Conservation (phyloP, 1,140 invertebrate species). For the Linepithema humile region DNA sequence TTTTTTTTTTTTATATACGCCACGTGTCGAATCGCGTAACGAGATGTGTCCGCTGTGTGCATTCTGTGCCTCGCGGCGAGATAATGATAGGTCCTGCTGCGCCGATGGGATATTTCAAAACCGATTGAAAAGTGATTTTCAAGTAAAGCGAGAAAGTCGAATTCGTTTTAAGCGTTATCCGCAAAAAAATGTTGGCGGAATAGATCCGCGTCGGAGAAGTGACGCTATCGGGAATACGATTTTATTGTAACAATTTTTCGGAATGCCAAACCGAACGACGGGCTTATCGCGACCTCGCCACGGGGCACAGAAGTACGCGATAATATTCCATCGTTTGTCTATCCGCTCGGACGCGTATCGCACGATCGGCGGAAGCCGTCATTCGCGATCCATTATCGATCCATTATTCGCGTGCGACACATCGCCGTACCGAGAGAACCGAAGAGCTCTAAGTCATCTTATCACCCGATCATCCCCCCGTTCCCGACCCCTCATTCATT, state of each 20-base stretch:
- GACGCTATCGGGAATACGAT: background rate
- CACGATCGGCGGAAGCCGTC: background rate
- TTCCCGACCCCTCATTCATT: conserved; percentile 22
- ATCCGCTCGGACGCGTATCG: conserved; percentile 7
- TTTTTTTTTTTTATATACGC: too few species aligned
- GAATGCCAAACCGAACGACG: background rate
- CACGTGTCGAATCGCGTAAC: conserved; percentile 22
- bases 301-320: conserved; percentile 10
- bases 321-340: conserved; percentile 13
- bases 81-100: background rate
- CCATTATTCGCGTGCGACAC: conserved; percentile 7
- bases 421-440: background rate
- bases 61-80: conserved; percentile 28
- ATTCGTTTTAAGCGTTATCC: background rate
- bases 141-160: background rate
- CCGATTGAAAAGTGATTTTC: conserved; percentile 11
- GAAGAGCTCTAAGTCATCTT: conserved; percentile 23
- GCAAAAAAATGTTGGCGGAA: background rate
- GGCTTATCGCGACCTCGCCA: background rate
- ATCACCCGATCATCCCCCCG: background rate
- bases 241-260: background rate
- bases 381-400: background rate
- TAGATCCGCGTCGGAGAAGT: too few species aligned
- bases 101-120: background rate
- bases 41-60: background rate